phyloP scores from a whole-genome alignment of 2,113 vertebrate species.

The Lasiurus borealis region DNA sequence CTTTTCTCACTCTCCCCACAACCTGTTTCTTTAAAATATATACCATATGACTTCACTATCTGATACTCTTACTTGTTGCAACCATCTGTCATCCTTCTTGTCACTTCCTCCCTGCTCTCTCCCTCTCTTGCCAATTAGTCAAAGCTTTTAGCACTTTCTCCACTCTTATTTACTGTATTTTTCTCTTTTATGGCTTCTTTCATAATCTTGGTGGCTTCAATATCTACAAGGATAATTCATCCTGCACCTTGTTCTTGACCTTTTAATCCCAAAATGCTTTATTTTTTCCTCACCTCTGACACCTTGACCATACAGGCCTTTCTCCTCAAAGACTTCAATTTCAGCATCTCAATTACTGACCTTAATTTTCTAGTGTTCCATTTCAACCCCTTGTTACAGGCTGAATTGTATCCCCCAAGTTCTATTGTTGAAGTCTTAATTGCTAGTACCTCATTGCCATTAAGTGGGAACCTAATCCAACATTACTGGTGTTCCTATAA shows the following conservation, averaged over 20 bases:
- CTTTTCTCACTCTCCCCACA: not conserved
- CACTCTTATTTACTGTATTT: not conserved
- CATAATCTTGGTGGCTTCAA: not conserved
- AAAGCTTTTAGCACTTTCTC: not conserved
- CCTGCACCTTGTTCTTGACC: not conserved
- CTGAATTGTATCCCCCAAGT: not conserved
- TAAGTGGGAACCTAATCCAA: not conserved
- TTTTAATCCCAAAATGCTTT: not conserved
- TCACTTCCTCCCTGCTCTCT: not conserved
- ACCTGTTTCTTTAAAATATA: not conserved
- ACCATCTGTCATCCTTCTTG: not conserved
- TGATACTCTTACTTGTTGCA: not conserved
- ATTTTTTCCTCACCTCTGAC: not conserved
- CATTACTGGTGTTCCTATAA: not conserved
- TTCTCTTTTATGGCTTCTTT: not conserved
- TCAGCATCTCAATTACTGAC: not conserved
- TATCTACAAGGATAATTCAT: not conserved
- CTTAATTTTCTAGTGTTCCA: not conserved
- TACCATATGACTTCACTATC: not conserved
- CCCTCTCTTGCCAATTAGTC: not conserved
- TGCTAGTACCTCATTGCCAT: not conserved
- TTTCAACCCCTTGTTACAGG: not conserved
- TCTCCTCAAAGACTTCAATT: not conserved
- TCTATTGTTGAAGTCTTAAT: not conserved
- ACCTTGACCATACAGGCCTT: not conserved